phyloP scores from a whole-genome alignment of 2,888 invertebrate species.

The Lumbricus terrestris region DNA sequence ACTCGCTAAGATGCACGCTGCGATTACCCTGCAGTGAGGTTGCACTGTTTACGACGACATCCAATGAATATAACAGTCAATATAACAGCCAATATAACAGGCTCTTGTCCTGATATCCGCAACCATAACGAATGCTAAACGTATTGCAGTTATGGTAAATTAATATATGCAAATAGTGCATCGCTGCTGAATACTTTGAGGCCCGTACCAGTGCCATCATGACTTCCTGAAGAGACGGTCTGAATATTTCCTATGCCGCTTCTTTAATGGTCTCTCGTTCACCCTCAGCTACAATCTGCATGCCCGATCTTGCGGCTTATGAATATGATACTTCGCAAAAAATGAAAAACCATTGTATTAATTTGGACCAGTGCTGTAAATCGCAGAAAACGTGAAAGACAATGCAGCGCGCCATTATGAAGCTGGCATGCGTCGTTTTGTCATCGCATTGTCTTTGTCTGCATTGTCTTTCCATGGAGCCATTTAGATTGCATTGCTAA shows the following conservation, averaged over 20 bases:
- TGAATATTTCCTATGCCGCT: too few species aligned
- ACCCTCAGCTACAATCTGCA: too few species aligned
- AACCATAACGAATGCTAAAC: neutral
- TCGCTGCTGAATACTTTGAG: neutral
- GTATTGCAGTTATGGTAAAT: neutral
- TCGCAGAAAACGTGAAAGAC: neutral
- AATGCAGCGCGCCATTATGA: neutral
- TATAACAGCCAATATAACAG: too few species aligned
- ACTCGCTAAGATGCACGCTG: too few species aligned
- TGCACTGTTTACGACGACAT: too few species aligned
- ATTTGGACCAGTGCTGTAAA: neutral
- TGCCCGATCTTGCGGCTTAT: too few species aligned
- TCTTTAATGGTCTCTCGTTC: too few species aligned
- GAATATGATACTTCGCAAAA: too few species aligned
- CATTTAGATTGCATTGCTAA: neutral
- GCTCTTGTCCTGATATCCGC: too few species aligned
- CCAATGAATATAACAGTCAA: too few species aligned
- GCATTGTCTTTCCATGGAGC: neutral
- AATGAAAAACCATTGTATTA: too few species aligned
- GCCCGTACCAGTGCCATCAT: neutral
- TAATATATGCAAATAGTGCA: neutral
- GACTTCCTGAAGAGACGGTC: neutral
- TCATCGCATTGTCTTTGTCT: neutral
- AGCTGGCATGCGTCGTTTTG: neutral
- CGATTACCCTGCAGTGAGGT: too few species aligned